These are phyloP conservation scores for Xenopus laevis DNA, from an alignment of 2,113 vertebrate genomes.

Conservation along the genomic window DNA sequence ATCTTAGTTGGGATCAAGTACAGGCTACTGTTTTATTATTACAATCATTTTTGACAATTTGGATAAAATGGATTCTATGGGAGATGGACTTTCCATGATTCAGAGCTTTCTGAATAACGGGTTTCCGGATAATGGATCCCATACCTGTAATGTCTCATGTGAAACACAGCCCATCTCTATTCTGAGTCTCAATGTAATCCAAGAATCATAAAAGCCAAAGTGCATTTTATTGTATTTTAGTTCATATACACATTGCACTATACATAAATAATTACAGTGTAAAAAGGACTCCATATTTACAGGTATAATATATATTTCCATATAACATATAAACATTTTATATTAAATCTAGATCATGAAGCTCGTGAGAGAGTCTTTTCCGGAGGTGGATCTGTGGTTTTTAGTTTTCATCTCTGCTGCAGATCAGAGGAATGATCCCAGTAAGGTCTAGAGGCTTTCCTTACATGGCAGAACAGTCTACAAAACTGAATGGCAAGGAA, in stretches of 20 bases:
- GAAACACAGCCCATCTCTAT: too few species aligned
- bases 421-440: not conserved
- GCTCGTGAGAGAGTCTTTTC: conserved; percentile 77
- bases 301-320: conserved; percentile 99
- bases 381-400: not conserved
- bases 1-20: too few species aligned
- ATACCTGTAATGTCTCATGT: too few species aligned
- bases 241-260: conserved; percentile 99
- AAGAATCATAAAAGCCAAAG: conserved; percentile 87
- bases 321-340: conserved; percentile 99
- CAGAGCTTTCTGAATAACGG: too few species aligned
- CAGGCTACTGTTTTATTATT: too few species aligned
- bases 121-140: too few species aligned
- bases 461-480: not conserved
- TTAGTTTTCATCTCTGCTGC: not conserved
- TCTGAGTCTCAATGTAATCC: too few species aligned
- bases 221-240: conserved; percentile 91
- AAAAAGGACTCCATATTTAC: conserved; percentile 99
- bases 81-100: too few species aligned
- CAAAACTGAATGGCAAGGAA: not conserved
- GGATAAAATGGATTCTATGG: too few species aligned
- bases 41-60: too few species aligned
- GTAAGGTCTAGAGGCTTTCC: not conserved
- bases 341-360: conserved; percentile 99
- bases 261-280: conserved; percentile 99